phyloP scores from a whole-genome alignment of 2,888 invertebrate species.

The Alcis repandata region DNA sequence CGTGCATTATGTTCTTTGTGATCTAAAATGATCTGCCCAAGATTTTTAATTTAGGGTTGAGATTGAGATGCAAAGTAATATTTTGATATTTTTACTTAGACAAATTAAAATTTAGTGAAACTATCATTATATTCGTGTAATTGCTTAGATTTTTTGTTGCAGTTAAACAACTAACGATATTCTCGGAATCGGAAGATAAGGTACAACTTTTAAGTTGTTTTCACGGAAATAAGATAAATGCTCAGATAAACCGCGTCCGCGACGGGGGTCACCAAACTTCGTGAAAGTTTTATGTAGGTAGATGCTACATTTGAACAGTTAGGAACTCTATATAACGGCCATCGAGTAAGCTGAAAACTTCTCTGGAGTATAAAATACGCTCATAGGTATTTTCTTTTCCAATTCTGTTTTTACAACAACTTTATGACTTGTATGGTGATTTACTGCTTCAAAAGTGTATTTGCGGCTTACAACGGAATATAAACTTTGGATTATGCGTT shows the following conservation, averaged over 20 bases:
- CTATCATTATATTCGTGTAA: slow-evolving; percentile 3
- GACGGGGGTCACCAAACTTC: slow-evolving; percentile 58
- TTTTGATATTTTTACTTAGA: not conserved
- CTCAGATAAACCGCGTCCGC: slow-evolving; percentile 66
- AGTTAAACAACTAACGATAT: slow-evolving; percentile 45
- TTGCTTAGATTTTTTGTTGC: slow-evolving; percentile 17
- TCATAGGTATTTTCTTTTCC: slow-evolving; percentile 50
- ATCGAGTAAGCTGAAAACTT: slow-evolving; percentile 26
- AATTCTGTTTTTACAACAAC: slow-evolving; percentile 68
- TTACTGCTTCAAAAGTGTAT: slow-evolving; percentile 68
- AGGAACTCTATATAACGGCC: slow-evolving; percentile 25
- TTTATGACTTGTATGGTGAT: slow-evolving; percentile 65
- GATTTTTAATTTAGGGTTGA: not conserved
- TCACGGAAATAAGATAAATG: slow-evolving; percentile 80
- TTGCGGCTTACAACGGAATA: slow-evolving; percentile 71
- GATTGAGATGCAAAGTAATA: not conserved
- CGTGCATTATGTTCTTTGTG: slow-evolving; percentile 23
- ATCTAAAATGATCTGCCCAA: not conserved
- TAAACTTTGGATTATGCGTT: slow-evolving; percentile 65
- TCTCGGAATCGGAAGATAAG: slow-evolving; percentile 72
- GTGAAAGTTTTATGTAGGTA: slow-evolving; percentile 63
- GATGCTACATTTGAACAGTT: slow-evolving; percentile 46
- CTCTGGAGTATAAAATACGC: slow-evolving; percentile 7
- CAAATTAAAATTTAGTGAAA: not conserved
- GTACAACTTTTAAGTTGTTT: slow-evolving; percentile 61